phyloP scores from a whole-genome alignment of 2,113 vertebrate species.

The Lophochroa leadbeateri region DNA sequence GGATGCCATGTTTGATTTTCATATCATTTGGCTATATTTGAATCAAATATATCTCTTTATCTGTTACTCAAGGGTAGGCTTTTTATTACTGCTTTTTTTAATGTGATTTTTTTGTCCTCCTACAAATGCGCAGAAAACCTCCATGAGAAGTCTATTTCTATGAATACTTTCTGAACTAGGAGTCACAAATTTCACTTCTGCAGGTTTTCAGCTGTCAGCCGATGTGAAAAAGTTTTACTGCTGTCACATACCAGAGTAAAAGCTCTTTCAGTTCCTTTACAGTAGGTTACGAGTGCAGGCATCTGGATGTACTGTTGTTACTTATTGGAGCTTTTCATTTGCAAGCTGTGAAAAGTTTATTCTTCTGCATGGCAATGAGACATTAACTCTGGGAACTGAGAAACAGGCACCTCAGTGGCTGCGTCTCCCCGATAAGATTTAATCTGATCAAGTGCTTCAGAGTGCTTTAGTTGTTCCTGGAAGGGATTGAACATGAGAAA shows the following conservation, averaged over 20 bases:
- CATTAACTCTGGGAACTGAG: conserved; percentile 72
- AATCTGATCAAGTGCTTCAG: conserved; percentile 76
- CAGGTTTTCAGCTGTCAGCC: not conserved
- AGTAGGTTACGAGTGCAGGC: not conserved
- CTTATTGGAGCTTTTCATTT: conserved; percentile 18
- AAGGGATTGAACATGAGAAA: conserved; percentile 42
- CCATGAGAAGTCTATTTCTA: not conserved
- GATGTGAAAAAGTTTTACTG: not conserved
- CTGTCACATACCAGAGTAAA: not conserved
- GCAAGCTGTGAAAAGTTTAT: conserved; percentile 52
- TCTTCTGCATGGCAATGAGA: conserved; percentile 29
- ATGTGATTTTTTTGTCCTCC: not conserved
- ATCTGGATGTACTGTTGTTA: not conserved
- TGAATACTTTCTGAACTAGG: not conserved
- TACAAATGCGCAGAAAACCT: not conserved
- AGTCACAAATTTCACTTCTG: not conserved
- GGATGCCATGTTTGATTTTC: not conserved
- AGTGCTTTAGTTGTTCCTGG: conserved; percentile 70
- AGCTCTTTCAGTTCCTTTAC: not conserved
- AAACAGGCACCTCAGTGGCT: not conserved
- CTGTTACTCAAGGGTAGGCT: not conserved
- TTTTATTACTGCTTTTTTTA: not conserved
- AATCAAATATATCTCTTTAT: not conserved
- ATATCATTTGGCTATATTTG: not conserved
- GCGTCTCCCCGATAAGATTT: conserved; percentile 59